Base-by-base conservation (phyloP, 2,797 vertebrate genomes). In the Sphenodon punctatus region DNA sequence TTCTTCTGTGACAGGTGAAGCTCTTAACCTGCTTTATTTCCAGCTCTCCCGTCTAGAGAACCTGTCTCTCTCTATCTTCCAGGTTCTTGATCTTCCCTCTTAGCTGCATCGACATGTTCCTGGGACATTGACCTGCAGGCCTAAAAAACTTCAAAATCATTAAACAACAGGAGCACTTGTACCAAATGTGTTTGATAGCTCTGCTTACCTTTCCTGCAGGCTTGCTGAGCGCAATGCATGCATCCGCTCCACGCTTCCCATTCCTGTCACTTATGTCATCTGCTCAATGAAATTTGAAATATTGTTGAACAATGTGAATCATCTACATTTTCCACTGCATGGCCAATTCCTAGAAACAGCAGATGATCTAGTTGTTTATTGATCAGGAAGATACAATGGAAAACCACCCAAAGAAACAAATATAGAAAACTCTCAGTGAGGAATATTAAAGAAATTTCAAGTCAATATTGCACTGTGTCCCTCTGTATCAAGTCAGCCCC, bases 11-110 rank as follows among this genome's bases (percentile, higher is more conserved):
- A 79, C 74, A 84, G 68, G 72, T 49, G 80, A 88, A 85, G 70
- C 63, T 87, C 85, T 88, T 85, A 85, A 81, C 49, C 16, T 88
- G 73, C 48, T 78, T 88, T 85, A 86, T 30, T 78, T 79, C 66
- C 63, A 91, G 61, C 60, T 84, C 64, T 34, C 20, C 30, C 60
- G 82, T 81, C 60, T 79, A 76, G 34, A 78, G 51, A 78, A 7
- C 7, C 25, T 13, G 0, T 46, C 49, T 61, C 43, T 86, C 56
- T 39, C 69, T 73, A 0, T 75, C 59, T 82, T 59, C 53, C 14
- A 69, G 8, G 13, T 34, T 68, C 45, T 60, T 36, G 25, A 41
- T 61, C 58, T 75, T 48, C 60, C 60, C 65, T 39, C 51, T 85
- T 82, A 85, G 45, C 4, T 75, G 19, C 34, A 67, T 58, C 34